Base-by-base conservation (phyloP, 1,140 invertebrate genomes). In the Eurosta solidaginis region DNA sequence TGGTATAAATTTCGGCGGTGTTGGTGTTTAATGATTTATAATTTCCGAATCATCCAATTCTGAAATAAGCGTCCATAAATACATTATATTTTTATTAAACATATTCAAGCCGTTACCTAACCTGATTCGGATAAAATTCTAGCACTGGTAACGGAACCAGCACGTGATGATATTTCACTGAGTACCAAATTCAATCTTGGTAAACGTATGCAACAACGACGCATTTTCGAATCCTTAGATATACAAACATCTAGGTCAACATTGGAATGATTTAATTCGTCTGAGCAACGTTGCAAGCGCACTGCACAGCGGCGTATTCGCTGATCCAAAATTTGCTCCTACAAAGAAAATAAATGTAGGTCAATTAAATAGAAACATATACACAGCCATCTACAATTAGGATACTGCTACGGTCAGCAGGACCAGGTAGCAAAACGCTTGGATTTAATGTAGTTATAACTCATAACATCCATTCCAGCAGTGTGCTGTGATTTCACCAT, bases 141-240 rank as follows among this genome's bases (percentile, higher is more conserved):
- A 0, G 84, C 83, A 42, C 77, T 81, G 2, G 85, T 83, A n/a
- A 85, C 83, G 36, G 83, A 85, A 45, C 82, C 83, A 42, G 80
- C 81, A 49, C 84, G 83, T 0, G 83, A 85, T 0, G 78, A 81
- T 1, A 85, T 78, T 50, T 85, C 83, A 22, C 81, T 85, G 68
- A 81, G 84, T 1, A 79, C 79, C 27, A 82, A 76, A 5, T 84
- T 84, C 9, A 85, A 45, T 0, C 83, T 79, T 17, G 84, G 83
- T 1, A 85, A 79, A 0, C 83, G 80, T 4, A 85, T 84, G 78
- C 82, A 80, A 54, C 83, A 84, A 0, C 77, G 82, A 1, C 85
- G 82, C 0, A 78, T 78, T 45, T 82, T 82, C 0, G 76, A 74
- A 9, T 82, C 82, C 1, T 81, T 45, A 0, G 78, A 50, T 7